Evolutionary conservation across 2,888 invertebrate species (phyloP), one percentile per base, ranked within the genome.

Genomic region (Dynastes grantii): DNA sequence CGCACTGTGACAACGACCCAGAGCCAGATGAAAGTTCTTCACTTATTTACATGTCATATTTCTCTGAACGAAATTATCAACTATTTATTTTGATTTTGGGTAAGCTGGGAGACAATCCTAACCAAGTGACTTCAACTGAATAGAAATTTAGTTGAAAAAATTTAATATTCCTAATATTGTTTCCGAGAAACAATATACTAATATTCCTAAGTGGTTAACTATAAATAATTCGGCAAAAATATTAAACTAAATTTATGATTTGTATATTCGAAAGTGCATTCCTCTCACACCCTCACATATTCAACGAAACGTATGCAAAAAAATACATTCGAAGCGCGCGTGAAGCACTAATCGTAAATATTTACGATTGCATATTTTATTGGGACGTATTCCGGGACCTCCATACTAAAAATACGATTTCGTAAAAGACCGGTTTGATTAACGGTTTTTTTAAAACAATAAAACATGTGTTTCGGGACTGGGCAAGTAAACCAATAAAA

Each of bases 401-500:
- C 58, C 13, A 75, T 75, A 75, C 73, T 75, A 78, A 78, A 78
- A 65, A 73, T 75, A 75, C 73, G 78, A 78, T 78, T 78, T 64
- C 78, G 78, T 73, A 78, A 78, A 78, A 53, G 78, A 73, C 65
- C 73, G 78, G 71, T 79, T 76, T 76, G 79, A 79, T 79, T 79
- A 79, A 79, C 76, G 70, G 79, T 49, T 64, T 68, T 71, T 79
- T 79, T 76, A 75, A 77, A 77, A 75, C 79, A 79, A 79, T 79
- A 76, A 79, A 79, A 77, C 77, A 77, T 68, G 75, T 77, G 77
- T 79, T 79, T 73, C 63, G 45, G 78, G 65, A 65, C 71, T 76
- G 78, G 61, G 70, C 70, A 83, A 82, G 81, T 81, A 76, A 78
- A 81, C 81, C 82, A 81, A 83, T 84, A 84, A 84, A 83, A 82